Conservation (phyloP, 2,797 vertebrate species). For the Columba guinea region DNA sequence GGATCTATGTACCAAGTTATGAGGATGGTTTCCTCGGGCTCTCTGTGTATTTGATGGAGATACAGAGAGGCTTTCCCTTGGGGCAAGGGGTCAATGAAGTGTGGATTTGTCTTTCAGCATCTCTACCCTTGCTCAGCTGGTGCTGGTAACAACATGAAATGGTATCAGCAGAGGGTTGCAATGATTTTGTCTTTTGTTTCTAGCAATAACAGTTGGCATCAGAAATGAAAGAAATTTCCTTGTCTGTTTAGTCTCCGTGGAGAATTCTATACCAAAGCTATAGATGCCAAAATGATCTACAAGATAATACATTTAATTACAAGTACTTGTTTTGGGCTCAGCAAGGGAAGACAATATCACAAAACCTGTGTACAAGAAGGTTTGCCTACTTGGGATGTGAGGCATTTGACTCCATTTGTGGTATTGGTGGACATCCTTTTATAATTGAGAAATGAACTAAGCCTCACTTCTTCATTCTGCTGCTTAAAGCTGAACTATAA, state of each 20-base stretch:
- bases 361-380: neutral
- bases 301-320: neutral
- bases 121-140: neutral
- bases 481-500: neutral
- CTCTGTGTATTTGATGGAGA: neutral
- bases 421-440: neutral
- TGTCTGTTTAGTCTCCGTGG: neutral
- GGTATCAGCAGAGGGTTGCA: neutral
- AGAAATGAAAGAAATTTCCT: neutral
- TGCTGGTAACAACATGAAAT: neutral
- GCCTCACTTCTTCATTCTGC: neutral
- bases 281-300: neutral
- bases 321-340: neutral
- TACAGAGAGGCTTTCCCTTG: neutral
- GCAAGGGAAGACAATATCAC: neutral
- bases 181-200: neutral
- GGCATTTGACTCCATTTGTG: neutral
- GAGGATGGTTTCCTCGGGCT: neutral
- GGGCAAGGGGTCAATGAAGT: neutral
- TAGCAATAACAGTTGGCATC: neutral
- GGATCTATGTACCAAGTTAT: fast-evolving
- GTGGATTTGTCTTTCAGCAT: neutral
- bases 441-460: neutral
- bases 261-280: neutral
- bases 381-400: neutral